phyloP scores from a whole-genome alignment of 2,888 invertebrate genomes.

The Eupithecia vulgata region DNA sequence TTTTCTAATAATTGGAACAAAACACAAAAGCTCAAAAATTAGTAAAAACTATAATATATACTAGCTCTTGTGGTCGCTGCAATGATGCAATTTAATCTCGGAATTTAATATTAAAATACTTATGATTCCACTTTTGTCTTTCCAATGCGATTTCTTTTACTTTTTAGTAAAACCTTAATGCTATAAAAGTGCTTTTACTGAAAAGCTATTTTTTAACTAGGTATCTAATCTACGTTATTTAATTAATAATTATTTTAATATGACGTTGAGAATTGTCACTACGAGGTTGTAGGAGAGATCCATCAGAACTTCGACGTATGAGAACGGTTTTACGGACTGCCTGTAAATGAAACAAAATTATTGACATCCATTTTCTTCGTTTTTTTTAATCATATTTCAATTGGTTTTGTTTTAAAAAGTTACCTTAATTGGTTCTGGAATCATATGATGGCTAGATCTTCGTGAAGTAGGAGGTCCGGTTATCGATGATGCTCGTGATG shows the following conservation, averaged over 20 bases:
- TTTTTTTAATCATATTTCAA: neutral
- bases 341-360: slow-evolving; percentile 54
- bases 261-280: slow-evolving; percentile 62
- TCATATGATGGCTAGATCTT: slow-evolving; percentile 75
- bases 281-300: slow-evolving; percentile 69
- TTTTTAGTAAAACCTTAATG: neutral
- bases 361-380: no score
- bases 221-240: slow-evolving; percentile 20
- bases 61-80: no score
- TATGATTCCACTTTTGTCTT: no score
- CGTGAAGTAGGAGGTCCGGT: slow-evolving; percentile 76
- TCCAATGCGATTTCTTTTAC: no score
- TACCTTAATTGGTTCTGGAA: slow-evolving; percentile 74
- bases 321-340: slow-evolving; percentile 71
- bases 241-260: slow-evolving; percentile 75
- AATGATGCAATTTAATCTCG: no score
- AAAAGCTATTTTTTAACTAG: neutral
- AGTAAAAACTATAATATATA: no score
- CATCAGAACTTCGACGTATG: slow-evolving; percentile 76
- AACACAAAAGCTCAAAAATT: neutral
- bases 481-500: slow-evolving; percentile 73
- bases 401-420: neutral
- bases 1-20: neutral
- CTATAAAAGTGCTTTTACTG: neutral
- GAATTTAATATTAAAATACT: no score